Percentiles rank a stretch among this genome's conserved stretches.
These are phyloP conservation scores for Gnathonemus echidnorhynchus DNA, from an alignment of 2,113 vertebrate species.

Conservation along the genomic window DNA sequence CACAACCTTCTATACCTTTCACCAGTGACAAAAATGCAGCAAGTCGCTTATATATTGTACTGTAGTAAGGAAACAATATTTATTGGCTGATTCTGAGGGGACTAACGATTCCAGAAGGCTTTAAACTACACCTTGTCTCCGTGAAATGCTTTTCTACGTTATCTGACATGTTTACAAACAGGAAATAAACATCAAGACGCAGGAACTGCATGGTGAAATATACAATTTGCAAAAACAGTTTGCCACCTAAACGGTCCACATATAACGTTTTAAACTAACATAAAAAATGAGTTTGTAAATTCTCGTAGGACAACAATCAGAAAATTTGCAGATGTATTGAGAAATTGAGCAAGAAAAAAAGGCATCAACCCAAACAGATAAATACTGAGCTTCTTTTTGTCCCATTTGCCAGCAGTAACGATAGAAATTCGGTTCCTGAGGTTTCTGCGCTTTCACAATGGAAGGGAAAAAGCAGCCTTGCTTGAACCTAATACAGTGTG, in stretches of 20 bases:
- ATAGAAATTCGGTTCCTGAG: background rate
- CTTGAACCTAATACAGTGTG: slow-evolving; percentile 40
- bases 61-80: background rate
- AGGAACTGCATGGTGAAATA: background rate
- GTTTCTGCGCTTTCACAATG: background rate
- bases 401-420: background rate
- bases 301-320: background rate
- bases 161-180: background rate
- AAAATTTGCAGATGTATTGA: background rate
- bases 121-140: background rate
- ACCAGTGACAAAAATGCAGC: background rate
- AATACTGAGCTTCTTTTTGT: background rate
- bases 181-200: background rate
- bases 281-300: background rate
- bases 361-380: background rate
- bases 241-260: background rate
- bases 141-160: background rate
- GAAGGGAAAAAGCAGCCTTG: slow-evolving; percentile 30
- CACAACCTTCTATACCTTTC: background rate
- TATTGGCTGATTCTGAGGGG: background rate
- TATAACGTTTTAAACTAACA: background rate
- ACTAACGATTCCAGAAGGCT: background rate
- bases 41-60: background rate
- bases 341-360: background rate
- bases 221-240: background rate